Evolutionary conservation across 1,140 invertebrate species (phyloP).

Genomic region (Telenomus remus): DNA sequence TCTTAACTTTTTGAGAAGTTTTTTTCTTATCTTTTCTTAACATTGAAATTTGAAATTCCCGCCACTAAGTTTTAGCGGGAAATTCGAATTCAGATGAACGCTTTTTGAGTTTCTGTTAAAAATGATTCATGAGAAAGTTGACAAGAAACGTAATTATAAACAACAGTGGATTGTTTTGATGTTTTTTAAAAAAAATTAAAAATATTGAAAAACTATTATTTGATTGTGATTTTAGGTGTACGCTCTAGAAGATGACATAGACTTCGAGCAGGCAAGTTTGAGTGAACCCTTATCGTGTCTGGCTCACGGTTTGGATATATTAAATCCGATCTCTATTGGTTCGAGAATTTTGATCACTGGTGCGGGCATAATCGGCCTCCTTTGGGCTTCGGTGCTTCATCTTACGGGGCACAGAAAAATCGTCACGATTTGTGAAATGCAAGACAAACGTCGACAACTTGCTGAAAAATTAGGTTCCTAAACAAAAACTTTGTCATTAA

Average conservation of each 20-base stretch:
- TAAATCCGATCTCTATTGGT: conserved; percentile 78
- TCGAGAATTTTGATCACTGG: conserved; percentile 80
- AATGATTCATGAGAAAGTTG: no score
- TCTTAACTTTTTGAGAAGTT: no score
- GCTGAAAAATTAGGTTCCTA: conserved; percentile 78
- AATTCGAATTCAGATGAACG: no score
- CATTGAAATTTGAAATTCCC: no score
- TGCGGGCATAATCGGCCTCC: conserved; percentile 82
- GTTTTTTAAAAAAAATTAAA: no score
- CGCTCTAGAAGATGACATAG: conserved; percentile 62
- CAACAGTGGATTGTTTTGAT: no score
- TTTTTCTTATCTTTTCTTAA: no score
- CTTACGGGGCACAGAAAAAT: conserved; percentile 79
- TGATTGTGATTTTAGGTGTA: conserved; percentile 62
- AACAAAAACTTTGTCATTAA: neutral
- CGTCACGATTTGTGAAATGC: conserved; percentile 81
- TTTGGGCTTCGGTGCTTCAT: conserved; percentile 81
- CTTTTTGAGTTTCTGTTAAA: no score
- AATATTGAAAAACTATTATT: no score
- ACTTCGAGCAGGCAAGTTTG: conserved; percentile 75
- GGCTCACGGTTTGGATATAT: conserved; percentile 80
- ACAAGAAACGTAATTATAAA: no score
- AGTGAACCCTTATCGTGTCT: conserved; percentile 82
- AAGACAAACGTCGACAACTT: conserved; percentile 75
- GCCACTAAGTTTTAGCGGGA: no score